Base-by-base conservation (phyloP, 1,140 invertebrate species). In the Tetragonula clypearis region DNA sequence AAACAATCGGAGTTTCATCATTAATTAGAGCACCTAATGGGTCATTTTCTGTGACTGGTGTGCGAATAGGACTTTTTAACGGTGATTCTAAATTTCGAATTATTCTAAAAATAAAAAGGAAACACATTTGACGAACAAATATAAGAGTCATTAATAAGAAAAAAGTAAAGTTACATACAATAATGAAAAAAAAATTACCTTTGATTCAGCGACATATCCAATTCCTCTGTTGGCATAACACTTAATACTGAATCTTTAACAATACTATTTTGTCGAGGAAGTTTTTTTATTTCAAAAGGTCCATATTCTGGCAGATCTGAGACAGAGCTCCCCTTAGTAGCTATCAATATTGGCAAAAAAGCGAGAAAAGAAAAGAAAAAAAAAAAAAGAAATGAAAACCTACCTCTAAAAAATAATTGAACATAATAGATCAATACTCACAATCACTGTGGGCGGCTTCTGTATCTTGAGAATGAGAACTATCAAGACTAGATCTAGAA, bases 41-140 rank as follows among this genome's bases (percentile, higher is more conserved):
- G 95, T 99, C 98, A 93, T 98, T 98, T 92, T 98, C 96, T 4
- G 98, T 97, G 1, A 99, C 98, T 4, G 97, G 97, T 35, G 97
- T 98, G 69, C 98, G 95, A 30, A 97, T 92, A 66, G 96, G 96
- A 91, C 95, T 96, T 88, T 95, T 95, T 17, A 95, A 85, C 23
- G 95, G 95, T 3, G 95, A 95, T 81, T 95, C 94, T 60, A 87
- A 82, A 88, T 89, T 92, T 87, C 88, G 93, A 49, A 96, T 96
- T 83, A 96, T 94, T 93, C 97, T 97, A 90, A 53, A 86, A 76
- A 60, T 55, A 74, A 82, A 53, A 0, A 55, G 19, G 3, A 82
- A 79, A 86, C 60, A 56, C 56, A 58, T 58, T n/a, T 49, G 19
- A 58, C 19, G 71, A 80, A 85, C 21, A 58, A 60, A 65, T 56